Conservation (phyloP, 92 coral and sea anemone genomes). For the Zoanthus solanderi region DNA sequence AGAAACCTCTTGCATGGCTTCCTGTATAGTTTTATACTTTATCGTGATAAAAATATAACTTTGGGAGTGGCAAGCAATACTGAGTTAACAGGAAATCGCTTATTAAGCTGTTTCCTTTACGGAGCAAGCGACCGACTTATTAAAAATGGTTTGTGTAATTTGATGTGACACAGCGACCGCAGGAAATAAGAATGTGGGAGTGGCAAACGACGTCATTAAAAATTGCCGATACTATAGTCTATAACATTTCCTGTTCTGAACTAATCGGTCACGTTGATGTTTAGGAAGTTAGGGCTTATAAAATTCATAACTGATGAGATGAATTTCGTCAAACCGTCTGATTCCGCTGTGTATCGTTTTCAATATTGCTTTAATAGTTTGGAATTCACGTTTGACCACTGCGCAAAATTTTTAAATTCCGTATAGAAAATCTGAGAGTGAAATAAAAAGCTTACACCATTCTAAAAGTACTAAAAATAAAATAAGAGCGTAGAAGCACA, state of each 20-base stretch:
- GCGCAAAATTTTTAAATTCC: no score
- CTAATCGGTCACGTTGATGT: background rate
- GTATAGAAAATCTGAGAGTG: no score
- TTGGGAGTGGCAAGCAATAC: constrained; percentile 26
- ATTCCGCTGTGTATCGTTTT: background rate
- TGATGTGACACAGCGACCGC: background rate
- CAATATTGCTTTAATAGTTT: no score
- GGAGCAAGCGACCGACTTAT: constrained; percentile 4
- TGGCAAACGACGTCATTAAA: constrained; percentile 7
- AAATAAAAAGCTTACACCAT: no score
- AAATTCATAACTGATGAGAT: background rate
- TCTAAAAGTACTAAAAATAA: no score
- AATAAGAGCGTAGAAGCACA: no score
- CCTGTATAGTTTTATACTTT: background rate
- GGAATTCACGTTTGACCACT: no score
- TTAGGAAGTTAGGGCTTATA: background rate
- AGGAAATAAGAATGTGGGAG: constrained; percentile 26
- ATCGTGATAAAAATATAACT: background rate
- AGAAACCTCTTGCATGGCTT: background rate
- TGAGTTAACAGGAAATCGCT: constrained; percentile 22
- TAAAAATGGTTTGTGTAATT: background rate
- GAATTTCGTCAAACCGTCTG: background rate
- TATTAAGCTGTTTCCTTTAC: constrained; percentile 11
- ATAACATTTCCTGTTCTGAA: constrained; percentile 1
- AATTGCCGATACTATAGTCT: background rate